Percentiles rank a stretch among this genome's conserved stretches.
These are phyloP conservation scores for Neoaliturus tenellus DNA, from an alignment of 2,888 invertebrate species.

Conservation along the genomic window DNA sequence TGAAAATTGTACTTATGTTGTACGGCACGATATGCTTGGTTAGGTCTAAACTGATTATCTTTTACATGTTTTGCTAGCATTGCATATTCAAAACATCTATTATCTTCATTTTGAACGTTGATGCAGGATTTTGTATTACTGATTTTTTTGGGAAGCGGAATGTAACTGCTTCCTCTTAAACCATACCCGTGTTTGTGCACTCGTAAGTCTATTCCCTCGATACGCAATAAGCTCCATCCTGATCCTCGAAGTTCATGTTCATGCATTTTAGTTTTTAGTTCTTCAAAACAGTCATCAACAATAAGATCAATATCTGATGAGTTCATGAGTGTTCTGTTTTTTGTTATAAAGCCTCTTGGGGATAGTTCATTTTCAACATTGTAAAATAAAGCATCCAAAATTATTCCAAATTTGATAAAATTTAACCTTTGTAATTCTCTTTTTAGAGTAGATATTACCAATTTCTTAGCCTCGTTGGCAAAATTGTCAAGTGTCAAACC, in stretches of 20 bases:
- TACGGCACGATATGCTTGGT: background rate
- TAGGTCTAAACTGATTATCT: background rate
- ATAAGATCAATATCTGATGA: background rate
- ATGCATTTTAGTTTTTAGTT: background rate
- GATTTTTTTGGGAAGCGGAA: background rate
- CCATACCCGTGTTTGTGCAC: slow-evolving; percentile 24
- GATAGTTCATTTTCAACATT: slow-evolving; percentile 16
- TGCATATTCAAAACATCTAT: slow-evolving; percentile 29
- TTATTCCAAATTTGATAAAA: slow-evolving; percentile 11
- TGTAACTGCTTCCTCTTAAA: background rate
- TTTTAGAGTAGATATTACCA: background rate
- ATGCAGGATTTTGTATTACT: background rate
- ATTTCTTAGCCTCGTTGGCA: background rate
- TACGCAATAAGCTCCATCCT: background rate
- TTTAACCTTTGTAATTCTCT: background rate
- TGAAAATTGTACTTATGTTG: slow-evolving; percentile 8
- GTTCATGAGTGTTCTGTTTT: slow-evolving; percentile 16
- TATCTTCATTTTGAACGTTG: slow-evolving; percentile 7
- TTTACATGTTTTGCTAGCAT: slow-evolving; percentile 13
- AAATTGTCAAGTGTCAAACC: background rate
- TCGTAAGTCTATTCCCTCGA: background rate
- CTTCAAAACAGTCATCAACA: background rate
- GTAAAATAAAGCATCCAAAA: slow-evolving; percentile 12
- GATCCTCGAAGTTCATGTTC: slow-evolving; percentile 8
- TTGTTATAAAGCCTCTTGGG: slow-evolving; percentile 14